Conservation (phyloP, 2,113 vertebrate genomes). For the Oncorhynchus gorbuscha region DNA sequence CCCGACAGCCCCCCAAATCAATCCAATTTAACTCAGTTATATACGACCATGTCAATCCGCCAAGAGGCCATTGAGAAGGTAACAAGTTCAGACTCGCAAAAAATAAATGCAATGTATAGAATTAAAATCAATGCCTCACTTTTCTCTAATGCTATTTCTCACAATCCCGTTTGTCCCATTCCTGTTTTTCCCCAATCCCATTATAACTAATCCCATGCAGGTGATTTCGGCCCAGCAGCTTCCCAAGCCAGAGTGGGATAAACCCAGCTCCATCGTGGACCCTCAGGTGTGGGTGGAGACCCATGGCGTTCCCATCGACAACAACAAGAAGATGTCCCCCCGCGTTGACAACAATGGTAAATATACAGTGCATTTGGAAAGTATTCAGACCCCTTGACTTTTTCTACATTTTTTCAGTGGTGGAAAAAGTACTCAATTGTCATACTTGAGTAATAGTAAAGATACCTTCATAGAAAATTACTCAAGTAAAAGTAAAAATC, state of each 20-base stretch:
- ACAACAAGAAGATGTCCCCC: conserved; percentile 79
- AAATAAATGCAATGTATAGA: background rate
- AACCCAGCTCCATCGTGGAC: conserved; percentile 90
- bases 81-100: background rate
- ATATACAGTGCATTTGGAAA: background rate
- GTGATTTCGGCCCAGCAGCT: conserved; percentile 95
- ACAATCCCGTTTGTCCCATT: too few relatives aligned
- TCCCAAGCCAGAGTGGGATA: conserved; percentile 86
- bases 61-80: too few relatives aligned
- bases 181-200: too few relatives aligned
- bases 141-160: too few relatives aligned
- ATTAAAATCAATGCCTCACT: background rate
- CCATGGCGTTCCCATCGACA: conserved; percentile 81
- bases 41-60: too few relatives aligned
- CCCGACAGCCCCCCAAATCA: background rate
- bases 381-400: too few relatives aligned
- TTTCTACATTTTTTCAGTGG: too few relatives aligned
- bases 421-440: too few relatives aligned
- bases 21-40: too few relatives aligned
- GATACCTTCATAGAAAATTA: too few relatives aligned
- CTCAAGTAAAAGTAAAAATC: too few relatives aligned
- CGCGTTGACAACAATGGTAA: conserved; percentile 90
- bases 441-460: too few relatives aligned
- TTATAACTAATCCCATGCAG: conserved; percentile 57
- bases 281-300: conserved; percentile 91